Evolutionary conservation across 2,888 invertebrate species (phyloP).

Genomic region (Chrysolina haemoptera): DNA sequence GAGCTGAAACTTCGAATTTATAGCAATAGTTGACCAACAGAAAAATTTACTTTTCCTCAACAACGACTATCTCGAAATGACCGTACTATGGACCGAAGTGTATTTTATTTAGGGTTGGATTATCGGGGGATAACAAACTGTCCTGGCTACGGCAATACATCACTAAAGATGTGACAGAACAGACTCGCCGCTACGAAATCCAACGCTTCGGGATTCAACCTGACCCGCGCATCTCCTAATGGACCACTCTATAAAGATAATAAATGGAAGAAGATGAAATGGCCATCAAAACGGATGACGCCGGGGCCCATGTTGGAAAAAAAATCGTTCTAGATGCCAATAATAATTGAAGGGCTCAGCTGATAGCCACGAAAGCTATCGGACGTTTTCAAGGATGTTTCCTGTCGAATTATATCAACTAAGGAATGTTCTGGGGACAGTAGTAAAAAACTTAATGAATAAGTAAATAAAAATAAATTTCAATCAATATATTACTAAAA

Average conservation of each 20-base stretch:
- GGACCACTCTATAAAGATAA: slow-evolving; percentile 61
- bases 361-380: background rate
- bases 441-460: background rate
- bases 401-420: background rate
- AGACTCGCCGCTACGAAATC: slow-evolving; percentile 45
- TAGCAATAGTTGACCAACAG: too few species aligned
- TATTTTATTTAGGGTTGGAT: slow-evolving; percentile 61
- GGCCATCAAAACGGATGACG: slow-evolving; percentile 53
- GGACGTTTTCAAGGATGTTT: background rate
- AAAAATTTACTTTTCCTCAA: background rate
- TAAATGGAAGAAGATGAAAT: slow-evolving; percentile 58
- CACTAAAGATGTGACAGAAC: slow-evolving; percentile 62
- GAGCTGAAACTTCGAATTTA: too few species aligned
- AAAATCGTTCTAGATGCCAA: slow-evolving; percentile 37
- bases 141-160: slow-evolving; percentile 64
- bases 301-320: slow-evolving; percentile 35
- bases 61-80: background rate
- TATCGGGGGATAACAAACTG: slow-evolving; percentile 64
- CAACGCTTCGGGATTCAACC: slow-evolving; percentile 29
- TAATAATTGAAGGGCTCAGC: slow-evolving; percentile 36
- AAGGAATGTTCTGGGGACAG: background rate
- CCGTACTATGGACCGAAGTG: slow-evolving; percentile 34
- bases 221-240: slow-evolving; percentile 55
- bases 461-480: background rate
- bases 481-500: too few species aligned